Evolutionary conservation across 1,140 invertebrate genomes (phyloP).

Genomic region (Hirudo medicinalis): DNA sequence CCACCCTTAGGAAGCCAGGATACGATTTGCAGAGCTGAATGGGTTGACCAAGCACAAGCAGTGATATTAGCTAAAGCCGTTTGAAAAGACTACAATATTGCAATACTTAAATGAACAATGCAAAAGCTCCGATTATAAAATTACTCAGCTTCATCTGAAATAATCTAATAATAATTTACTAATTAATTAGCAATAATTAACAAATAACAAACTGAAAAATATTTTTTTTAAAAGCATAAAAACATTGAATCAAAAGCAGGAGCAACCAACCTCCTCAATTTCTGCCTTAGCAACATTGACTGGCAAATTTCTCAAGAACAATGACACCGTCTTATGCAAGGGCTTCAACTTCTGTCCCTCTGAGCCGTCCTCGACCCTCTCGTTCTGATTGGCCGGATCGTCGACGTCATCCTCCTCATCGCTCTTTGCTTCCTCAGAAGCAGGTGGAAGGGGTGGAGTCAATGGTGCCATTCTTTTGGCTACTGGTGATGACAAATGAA

Average conservation of each 20-base stretch:
- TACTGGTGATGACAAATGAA: no score
- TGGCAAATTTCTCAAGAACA: slow-evolving; percentile 87
- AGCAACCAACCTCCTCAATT: slow-evolving; percentile 69
- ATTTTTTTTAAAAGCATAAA: no score
- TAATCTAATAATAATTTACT: no score
- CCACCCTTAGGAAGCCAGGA: slow-evolving; percentile 86
- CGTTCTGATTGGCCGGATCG: no score
- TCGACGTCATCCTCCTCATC: no score
- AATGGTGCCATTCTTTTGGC: no score
- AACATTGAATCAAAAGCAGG: not conserved
- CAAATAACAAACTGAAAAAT: not conserved
- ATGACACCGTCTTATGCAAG: slow-evolving; percentile 83
- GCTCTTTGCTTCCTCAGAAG: no score
- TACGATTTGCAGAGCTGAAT: slow-evolving; percentile 78
- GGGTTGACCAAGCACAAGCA: slow-evolving; percentile 9
- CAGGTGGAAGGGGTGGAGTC: no score
- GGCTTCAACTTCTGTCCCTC: slow-evolving; percentile 31
- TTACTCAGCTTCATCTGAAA: not conserved
- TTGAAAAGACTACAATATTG: not conserved
- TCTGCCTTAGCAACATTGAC: slow-evolving; percentile 90
- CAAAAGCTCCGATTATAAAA: not conserved
- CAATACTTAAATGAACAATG: not conserved
- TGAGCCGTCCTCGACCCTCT: no score
- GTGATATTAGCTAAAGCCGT: slow-evolving; percentile 18
- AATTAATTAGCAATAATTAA: no score